Percentiles rank a stretch among this genome's conserved stretches.
These are phyloP conservation scores for Parazoanthus darwini DNA, from an alignment of 92 coral and sea anemone species.

Conservation along the genomic window DNA sequence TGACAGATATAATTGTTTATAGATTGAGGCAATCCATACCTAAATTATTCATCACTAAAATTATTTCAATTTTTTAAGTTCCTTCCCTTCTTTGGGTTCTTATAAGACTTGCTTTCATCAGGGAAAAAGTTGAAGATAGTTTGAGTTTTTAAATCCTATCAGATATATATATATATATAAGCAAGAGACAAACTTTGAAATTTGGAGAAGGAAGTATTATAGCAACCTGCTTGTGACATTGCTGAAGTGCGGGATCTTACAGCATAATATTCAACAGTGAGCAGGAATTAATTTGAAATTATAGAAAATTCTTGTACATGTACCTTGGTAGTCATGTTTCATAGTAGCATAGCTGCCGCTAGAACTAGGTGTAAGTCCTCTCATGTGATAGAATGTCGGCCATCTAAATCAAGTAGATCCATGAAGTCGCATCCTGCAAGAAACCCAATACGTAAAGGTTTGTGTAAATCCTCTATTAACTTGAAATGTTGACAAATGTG, in stretches of 20 bases:
- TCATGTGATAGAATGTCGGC: background rate
- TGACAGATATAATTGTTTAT: no score
- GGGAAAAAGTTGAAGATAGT: background rate
- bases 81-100: background rate
- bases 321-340: conserved; percentile 1
- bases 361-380: background rate
- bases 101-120: background rate
- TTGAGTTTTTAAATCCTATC: background rate
- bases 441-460: background rate
- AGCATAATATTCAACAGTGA: background rate
- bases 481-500: no score
- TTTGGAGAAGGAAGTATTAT: no score
- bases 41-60: no score
- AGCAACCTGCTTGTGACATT: background rate
- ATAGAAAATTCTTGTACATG: background rate
- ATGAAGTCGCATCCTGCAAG: background rate
- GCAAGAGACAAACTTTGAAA: background rate
- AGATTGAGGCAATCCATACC: no score
- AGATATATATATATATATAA: no score
- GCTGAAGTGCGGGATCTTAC: background rate
- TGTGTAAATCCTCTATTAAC: background rate
- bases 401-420: background rate
- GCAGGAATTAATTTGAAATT: background rate
- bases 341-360: conserved; percentile 10
- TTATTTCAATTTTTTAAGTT: no score